Evolutionary conservation across 2,888 invertebrate species (phyloP).

Genomic region (Xanthorhoe spadicearia): DNA sequence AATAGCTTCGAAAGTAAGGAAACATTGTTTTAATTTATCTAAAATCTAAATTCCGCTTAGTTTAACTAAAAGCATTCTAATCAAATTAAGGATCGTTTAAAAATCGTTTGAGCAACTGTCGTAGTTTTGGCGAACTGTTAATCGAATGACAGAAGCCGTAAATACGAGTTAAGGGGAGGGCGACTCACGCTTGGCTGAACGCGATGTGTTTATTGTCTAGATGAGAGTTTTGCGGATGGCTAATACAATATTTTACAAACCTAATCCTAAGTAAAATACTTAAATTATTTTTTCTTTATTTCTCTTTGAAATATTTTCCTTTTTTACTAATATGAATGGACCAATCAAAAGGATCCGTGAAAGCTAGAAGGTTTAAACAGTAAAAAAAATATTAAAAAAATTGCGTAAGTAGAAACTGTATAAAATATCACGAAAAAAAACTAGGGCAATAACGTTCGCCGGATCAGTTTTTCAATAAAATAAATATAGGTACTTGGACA

Average conservation of each 20-base stretch:
- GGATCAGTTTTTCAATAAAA: no score
- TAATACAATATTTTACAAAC: neutral
- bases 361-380: no score
- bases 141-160: conserved; percentile 44
- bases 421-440: no score
- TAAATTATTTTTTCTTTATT: no score
- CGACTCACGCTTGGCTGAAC: conserved; percentile 23
- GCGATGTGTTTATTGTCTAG: conserved; percentile 22
- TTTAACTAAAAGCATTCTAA: conserved; percentile 31
- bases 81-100: conserved; percentile 24
- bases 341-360: no score
- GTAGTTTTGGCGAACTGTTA: conserved; percentile 14
- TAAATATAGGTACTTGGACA: no score
- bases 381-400: no score
- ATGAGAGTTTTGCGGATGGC: neutral
- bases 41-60: conserved; percentile 3
- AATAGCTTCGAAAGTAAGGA: neutral
- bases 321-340: no score
- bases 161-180: conserved; percentile 45
- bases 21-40: neutral
- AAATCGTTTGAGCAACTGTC: conserved; percentile 25
- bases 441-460: no score
- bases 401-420: no score
- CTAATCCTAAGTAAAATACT: no score
- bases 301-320: no score